Base-by-base conservation (phyloP, 2,888 invertebrate genomes). In the Beris chalybata region DNA sequence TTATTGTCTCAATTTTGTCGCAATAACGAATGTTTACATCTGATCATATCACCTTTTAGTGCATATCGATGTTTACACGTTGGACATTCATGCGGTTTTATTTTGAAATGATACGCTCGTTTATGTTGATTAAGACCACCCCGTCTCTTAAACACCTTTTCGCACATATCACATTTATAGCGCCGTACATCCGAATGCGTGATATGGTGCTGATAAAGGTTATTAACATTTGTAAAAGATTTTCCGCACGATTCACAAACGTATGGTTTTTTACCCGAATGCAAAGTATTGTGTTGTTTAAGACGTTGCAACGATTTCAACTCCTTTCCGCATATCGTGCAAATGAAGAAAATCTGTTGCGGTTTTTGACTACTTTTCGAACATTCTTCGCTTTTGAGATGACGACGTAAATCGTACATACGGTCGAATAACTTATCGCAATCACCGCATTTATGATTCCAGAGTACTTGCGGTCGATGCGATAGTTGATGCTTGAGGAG, bases 101-200 rank as follows among this genome's bases (percentile, higher is more conserved):
- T 71, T 68, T 78, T 76, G 69, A 79, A 71, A 71, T 81, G 81
- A 71, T 74, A 78, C 3, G 78, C 79, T 67, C 76, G 76, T 65
- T 78, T 72, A 69, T 81, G 81, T 70, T 81, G 81, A 11, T 76
- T 74, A 29, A 81, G 69, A 0, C 81, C 80, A 61, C 77, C 76
- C 44, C 76, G 76, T 0, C 80, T 73, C 71, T 81, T 81, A 58
- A 80, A 81, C 43, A 74, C 73, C 6, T 78, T 76, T 11, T 74
- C 74, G 53, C 81, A 81, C 11, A 70, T 45, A 29, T 69, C 66
- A 63, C 71, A 71, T 67, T 76, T 76, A 68, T 78, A 76, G 5
- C 74, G 73, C n/a, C 77, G 71, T 67, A 77, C 75, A 45, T 75
- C 74, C 7, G 74, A 72, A 71, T 81, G 81, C 2, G 79, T 79